Conservation (phyloP, 2,888 invertebrate species). For the Leucania comma region DNA sequence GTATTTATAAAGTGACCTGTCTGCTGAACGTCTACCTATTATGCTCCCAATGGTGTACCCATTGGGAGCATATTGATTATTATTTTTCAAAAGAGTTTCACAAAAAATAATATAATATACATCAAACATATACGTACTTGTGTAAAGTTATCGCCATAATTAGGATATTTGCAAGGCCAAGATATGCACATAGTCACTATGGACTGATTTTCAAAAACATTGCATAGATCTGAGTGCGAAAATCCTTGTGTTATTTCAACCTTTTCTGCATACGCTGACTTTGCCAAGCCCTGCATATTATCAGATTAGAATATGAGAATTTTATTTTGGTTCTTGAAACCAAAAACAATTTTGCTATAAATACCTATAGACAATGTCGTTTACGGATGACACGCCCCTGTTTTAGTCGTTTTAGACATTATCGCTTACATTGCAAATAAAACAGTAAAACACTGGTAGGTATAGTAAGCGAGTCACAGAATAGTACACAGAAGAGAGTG, state of each 20-base stretch:
- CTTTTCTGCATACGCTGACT: slow-evolving; percentile 75
- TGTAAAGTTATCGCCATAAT: slow-evolving; percentile 71
- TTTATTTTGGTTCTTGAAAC: not conserved
- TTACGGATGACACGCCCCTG: too few species aligned
- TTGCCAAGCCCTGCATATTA: slow-evolving; percentile 75
- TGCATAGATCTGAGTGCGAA: slow-evolving; percentile 82
- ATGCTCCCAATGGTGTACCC: too few species aligned
- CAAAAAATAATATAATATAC: not conserved
- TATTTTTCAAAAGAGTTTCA: not conserved
- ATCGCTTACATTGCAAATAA: too few species aligned
- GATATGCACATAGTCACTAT: slow-evolving; percentile 77
- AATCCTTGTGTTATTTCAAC: slow-evolving; percentile 81
- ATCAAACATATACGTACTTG: slow-evolving; percentile 69
- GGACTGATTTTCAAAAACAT: slow-evolving; percentile 81
- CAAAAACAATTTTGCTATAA: not conserved
- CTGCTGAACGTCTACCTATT: too few species aligned
- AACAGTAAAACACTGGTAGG: too few species aligned
- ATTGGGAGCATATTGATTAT: not conserved
- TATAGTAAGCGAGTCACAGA: too few species aligned
- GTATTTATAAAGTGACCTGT: too few species aligned
- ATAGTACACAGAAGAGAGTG: too few species aligned
- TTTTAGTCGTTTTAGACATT: too few species aligned
- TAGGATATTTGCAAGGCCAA: slow-evolving; percentile 79
- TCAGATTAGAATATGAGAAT: not conserved
- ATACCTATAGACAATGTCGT: too few species aligned